These are phyloP conservation scores for Anseranas semipalmata DNA, from an alignment of 2,113 vertebrate genomes.

Conservation along the genomic window DNA sequence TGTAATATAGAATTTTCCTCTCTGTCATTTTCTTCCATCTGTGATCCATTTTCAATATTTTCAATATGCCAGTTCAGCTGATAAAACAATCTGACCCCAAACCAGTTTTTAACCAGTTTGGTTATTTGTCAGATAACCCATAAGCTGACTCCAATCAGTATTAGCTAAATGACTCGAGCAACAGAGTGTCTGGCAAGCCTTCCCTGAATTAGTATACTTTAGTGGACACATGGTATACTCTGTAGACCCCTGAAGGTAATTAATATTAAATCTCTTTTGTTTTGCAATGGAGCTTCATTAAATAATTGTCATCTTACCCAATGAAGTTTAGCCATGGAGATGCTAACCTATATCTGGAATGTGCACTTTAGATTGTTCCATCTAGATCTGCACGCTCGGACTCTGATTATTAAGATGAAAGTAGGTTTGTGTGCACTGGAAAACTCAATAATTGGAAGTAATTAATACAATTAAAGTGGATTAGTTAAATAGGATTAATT, in stretches of 20 bases:
- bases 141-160: neutral
- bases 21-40: neutral
- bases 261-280: neutral
- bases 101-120: no score
- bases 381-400: neutral
- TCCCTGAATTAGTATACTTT: neutral
- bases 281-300: neutral
- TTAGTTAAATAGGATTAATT: conserved; percentile 62
- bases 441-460: conserved; percentile 22
- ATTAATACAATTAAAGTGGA: conserved; percentile 33
- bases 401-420: neutral
- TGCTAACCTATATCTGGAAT: neutral
- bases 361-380: neutral
- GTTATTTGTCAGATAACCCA: no score
- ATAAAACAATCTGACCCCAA: neutral
- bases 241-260: neutral
- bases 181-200: neutral
- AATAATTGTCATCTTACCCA: no score
- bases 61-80: neutral
- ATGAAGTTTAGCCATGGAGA: neutral
- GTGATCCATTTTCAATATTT: neutral
- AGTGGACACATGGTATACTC: neutral
- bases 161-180: neutral
- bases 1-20: no score
- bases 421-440: neutral